Conservation (phyloP, 2,888 invertebrate species). For the Stegana nigrithorax region DNA sequence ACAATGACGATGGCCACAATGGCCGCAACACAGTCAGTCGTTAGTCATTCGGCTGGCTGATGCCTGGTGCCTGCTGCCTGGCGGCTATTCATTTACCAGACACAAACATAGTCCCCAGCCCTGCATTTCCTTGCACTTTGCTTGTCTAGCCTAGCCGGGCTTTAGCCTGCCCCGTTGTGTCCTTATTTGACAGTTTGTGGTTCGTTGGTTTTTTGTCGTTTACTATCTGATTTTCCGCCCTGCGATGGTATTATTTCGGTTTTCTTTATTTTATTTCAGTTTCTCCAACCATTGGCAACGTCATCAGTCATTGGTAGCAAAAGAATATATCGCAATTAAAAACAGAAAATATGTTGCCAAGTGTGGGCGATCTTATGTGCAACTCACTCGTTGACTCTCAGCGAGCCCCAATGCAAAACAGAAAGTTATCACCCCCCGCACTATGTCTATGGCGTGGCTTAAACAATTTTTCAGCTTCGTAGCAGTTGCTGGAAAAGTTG, state of each 20-base stretch:
- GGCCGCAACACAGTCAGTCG: constrained; percentile 17
- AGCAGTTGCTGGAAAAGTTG: neutral
- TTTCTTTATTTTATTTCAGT: constrained; percentile 21
- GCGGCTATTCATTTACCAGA: neutral
- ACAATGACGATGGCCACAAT: constrained; percentile 38
- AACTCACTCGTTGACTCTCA: too few relatives aligned
- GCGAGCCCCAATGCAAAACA: too few relatives aligned
- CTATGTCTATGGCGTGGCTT: too few relatives aligned
- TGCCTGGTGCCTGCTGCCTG: neutral
- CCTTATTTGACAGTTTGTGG: too few relatives aligned
- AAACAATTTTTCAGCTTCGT: neutral
- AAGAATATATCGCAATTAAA: constrained; percentile 60
- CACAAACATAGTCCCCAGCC: too few relatives aligned
- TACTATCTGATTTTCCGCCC: neutral
- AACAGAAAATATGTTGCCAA: constrained; percentile 55
- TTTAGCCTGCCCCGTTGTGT: too few relatives aligned
- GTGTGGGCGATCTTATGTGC: too few relatives aligned
- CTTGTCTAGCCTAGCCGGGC: too few relatives aligned
- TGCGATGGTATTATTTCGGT: neutral
- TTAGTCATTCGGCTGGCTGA: neutral
- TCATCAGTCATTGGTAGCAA: constrained; percentile 61
- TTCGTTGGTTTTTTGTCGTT: too few relatives aligned
- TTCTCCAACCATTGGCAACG: constrained; percentile 33
- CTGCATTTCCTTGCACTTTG: too few relatives aligned
- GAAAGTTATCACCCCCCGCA: too few relatives aligned